phyloP scores from a whole-genome alignment of 2,113 vertebrate species.

The Psammodynastes pulverulentus region DNA sequence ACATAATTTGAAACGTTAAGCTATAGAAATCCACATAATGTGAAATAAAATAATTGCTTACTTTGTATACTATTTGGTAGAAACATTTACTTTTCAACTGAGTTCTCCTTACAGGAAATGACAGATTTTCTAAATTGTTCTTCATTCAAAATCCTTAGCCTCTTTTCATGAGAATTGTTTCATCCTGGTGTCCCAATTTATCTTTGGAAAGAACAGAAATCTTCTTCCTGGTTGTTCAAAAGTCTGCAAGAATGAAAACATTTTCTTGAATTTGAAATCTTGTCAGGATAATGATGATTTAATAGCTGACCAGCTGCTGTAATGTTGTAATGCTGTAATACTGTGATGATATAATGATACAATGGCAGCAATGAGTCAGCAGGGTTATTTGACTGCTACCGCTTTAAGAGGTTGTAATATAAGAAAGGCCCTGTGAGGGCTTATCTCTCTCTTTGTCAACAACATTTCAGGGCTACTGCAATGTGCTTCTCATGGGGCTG shows the following conservation, averaged over 20 bases:
- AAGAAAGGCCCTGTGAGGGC: too few relatives aligned
- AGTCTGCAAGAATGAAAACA: slow-evolving; percentile 34
- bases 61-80: slow-evolving; percentile 41
- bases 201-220: not conserved
- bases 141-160: slow-evolving; percentile 1
- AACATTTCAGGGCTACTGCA: not conserved
- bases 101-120: slow-evolving; percentile 44
- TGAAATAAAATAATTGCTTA: slow-evolving; percentile 21
- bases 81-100: slow-evolving; percentile 46
- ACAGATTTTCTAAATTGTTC: slow-evolving; percentile 44
- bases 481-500: too few relatives aligned
- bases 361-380: too few relatives aligned
- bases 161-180: not conserved
- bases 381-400: too few relatives aligned
- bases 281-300: too few relatives aligned
- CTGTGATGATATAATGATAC: too few relatives aligned
- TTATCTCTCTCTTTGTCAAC: too few relatives aligned
- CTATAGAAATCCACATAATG: slow-evolving; percentile 42
- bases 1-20: slow-evolving; percentile 34
- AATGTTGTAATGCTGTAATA: too few relatives aligned
- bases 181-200: not conserved
- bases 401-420: too few relatives aligned
- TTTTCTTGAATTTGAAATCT: not conserved
- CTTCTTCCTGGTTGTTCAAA: not conserved
- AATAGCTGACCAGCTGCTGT: too few relatives aligned